Conservation (phyloP, 2,113 vertebrate genomes). For the Sinocyclocheilus rhinocerous region DNA sequence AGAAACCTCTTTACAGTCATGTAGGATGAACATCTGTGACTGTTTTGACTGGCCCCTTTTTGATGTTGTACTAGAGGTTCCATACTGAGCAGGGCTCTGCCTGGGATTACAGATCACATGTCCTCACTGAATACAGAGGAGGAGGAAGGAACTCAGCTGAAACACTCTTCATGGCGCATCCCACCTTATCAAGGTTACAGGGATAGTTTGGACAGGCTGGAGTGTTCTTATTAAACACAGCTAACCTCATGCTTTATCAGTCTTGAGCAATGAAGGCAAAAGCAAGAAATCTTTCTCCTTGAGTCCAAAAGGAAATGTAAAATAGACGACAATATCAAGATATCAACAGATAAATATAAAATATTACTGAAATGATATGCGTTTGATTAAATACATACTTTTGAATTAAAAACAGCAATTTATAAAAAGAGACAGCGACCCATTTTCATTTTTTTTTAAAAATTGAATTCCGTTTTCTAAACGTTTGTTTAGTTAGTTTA, state of each 20-base stretch:
- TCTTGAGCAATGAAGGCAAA: background rate
- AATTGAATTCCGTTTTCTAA: too few relatives aligned
- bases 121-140: conserved; percentile 25
- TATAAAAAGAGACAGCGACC: background rate
- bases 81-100: conserved; percentile 35
- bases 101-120: conserved; percentile 69
- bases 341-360: background rate
- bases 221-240: background rate
- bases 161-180: background rate
- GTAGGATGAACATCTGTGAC: conserved; percentile 39
- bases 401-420: background rate
- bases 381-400: background rate
- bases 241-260: background rate
- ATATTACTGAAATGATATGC: background rate
- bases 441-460: background rate
- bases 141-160: conserved; percentile 21
- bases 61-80: conserved; percentile 45
- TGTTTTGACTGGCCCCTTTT: conserved; percentile 11
- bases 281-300: background rate
- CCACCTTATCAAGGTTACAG: conserved; percentile 19
- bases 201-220: background rate
- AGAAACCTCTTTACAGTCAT: background rate
- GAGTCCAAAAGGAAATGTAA: background rate
- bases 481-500: too few relatives aligned
- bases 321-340: background rate